These are phyloP conservation scores for Arenaria interpres DNA, from an alignment of 2,113 vertebrate species.

Conservation along the genomic window DNA sequence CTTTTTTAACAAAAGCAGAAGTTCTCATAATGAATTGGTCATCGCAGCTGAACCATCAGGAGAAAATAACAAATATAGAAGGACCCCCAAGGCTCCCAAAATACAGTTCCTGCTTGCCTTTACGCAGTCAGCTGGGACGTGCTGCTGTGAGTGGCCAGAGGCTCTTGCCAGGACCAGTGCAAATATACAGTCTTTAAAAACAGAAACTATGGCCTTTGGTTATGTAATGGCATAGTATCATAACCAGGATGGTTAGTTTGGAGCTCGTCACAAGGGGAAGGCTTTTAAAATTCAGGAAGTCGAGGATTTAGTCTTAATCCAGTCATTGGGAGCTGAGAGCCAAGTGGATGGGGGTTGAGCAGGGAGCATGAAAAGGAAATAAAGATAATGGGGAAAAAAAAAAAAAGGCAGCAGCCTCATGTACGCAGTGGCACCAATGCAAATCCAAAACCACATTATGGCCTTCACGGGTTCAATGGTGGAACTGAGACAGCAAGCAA, in stretches of 20 bases:
- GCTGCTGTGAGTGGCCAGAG: background rate
- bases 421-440: background rate
- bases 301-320: background rate
- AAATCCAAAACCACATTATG: background rate
- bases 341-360: background rate
- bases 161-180: background rate
- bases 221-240: background rate
- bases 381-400: background rate
- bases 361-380: background rate
- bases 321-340: background rate
- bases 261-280: background rate
- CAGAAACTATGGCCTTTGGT: background rate
- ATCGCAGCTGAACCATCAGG: background rate
- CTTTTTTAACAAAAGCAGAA: background rate
- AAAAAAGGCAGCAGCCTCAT: background rate
- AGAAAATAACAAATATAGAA: background rate
- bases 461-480: background rate
- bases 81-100: background rate
- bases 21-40: background rate
- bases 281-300: constrained; percentile 15
- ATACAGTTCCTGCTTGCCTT: background rate
- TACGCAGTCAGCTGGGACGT: background rate
- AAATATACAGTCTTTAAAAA: background rate
- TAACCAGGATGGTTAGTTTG: background rate
- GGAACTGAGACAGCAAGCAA: background rate